Percentiles rank a stretch among this genome's conserved stretches.
phyloP scores from a whole-genome alignment of 2,113 vertebrate species.

The Lathamus discolor region DNA sequence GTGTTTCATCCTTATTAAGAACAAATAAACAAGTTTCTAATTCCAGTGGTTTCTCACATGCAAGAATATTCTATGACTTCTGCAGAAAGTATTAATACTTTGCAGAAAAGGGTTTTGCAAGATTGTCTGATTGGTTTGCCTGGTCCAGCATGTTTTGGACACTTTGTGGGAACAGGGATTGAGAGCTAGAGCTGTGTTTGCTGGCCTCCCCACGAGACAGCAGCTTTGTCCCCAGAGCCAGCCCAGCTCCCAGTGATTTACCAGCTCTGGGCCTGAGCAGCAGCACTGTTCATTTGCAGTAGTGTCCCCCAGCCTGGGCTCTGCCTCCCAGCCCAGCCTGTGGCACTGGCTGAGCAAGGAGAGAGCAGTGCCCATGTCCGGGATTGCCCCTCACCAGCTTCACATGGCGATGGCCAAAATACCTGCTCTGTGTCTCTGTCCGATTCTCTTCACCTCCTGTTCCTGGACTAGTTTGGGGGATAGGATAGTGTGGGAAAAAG shows the following conservation, averaged over 20 bases:
- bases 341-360: neutral
- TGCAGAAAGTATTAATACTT: neutral
- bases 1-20: neutral
- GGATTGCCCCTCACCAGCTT: accelerated
- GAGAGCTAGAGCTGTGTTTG: neutral
- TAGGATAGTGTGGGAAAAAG: neutral
- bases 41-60: neutral
- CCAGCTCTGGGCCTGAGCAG: neutral
- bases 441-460: neutral
- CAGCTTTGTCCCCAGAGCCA: neutral
- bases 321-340: neutral
- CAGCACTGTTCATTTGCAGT: neutral
- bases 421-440: neutral
- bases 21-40: neutral
- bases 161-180: neutral
- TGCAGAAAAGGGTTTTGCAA: neutral
- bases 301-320: accelerated
- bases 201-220: accelerated
- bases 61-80: neutral
- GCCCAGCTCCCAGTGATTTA: neutral
- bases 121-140: neutral
- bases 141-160: neutral
- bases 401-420: accelerated
- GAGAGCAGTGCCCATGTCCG: accelerated
- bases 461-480: neutral